Base-by-base conservation (phyloP, 2,113 vertebrate genomes). In the Dicentrarchus labrax region DNA sequence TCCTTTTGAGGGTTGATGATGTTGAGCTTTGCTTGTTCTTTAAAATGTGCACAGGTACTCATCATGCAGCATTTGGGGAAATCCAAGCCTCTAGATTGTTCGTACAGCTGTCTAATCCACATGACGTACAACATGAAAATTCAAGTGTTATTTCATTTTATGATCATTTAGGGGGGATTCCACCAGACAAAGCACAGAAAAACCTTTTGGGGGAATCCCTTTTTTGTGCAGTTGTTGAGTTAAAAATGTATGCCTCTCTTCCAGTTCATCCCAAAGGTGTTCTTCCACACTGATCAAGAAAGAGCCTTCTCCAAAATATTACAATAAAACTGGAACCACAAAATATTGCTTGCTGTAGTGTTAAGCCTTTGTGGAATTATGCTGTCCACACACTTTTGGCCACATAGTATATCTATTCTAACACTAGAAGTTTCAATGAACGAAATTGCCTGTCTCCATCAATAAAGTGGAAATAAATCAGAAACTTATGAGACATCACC, bases 401-500 rank as follows among this genome's bases (percentile, higher is more conserved):
- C 69, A 16, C 13, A 16, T 24, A 0, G 1, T 30, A 15, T 8
- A 51, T 72, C 24, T 13, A 53, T 70, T 47, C 38, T 11, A 5
- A 47, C 19, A 30, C 60, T 4, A 41, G 43, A 45, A 48, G 21
- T 76, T 83, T 84, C 76, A 45, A 15, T 72, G 10, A 67, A 39
- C 17, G 43, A 9, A 59, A 77, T 41, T 41, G 50, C 22, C 47
- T 59, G 57, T 81, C 84, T 83, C 68, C 19, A 0, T 82, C 67
- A 53, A 70, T 88, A 74, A 79, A 75, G 51, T 12, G 50, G 72
- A 73, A 54, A 79, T 88, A 77, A 89, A 85, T 89, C 75, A 86
- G 67, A 74, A 80, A 74, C 79, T 36, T 71, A 85, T 84, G 75
- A 86, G 79, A 82, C 86, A 89, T 89, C 74, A 85, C 82, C 87